Evolutionary conservation across 1,140 invertebrate genomes (phyloP).

Genomic region (Cherax quadricarinatus): DNA sequence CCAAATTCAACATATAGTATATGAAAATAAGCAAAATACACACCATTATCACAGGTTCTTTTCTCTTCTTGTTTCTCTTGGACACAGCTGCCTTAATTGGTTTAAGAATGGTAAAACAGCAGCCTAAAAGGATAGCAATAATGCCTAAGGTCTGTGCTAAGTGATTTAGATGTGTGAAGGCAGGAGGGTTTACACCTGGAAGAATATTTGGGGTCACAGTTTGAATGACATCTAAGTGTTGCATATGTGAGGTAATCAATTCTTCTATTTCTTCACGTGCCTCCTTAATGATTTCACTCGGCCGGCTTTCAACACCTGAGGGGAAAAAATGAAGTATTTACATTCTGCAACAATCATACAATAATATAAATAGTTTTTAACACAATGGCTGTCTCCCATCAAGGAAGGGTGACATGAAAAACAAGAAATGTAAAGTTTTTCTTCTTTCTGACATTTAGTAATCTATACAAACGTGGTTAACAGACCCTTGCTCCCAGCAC

Average conservation of each 20-base stretch:
- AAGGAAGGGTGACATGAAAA: too few relatives aligned
- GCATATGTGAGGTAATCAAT: not conserved
- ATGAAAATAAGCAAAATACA: constrained; percentile 7
- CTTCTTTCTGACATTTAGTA: too few relatives aligned
- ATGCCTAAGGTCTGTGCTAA: constrained; percentile 75
- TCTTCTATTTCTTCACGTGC: constrained; percentile 8
- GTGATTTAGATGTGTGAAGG: constrained; percentile 28
- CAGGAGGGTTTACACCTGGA: not conserved
- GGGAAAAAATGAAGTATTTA: not conserved
- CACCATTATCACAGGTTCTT: constrained; percentile 74
- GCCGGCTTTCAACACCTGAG: not conserved
- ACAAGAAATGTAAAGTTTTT: too few relatives aligned
- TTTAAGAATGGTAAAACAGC: constrained; percentile 76
- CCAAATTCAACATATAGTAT: too few relatives aligned
- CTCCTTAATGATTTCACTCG: constrained; percentile 2
- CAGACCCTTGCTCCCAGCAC: too few relatives aligned
- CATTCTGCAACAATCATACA: too few relatives aligned
- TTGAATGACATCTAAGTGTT: not conserved
- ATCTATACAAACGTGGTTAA: too few relatives aligned
- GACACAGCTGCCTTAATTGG: constrained; percentile 74
- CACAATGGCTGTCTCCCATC: too few relatives aligned
- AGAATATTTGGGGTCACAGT: not conserved
- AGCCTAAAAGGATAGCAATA: constrained; percentile 75
- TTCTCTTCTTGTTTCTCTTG: constrained; percentile 76
- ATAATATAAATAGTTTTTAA: too few relatives aligned